A percentile compares a stretch with the other conserved stretches of the same genome.
Conservation (phyloP, 1,140 invertebrate species). For the Brevipalpus yothersi region DNA sequence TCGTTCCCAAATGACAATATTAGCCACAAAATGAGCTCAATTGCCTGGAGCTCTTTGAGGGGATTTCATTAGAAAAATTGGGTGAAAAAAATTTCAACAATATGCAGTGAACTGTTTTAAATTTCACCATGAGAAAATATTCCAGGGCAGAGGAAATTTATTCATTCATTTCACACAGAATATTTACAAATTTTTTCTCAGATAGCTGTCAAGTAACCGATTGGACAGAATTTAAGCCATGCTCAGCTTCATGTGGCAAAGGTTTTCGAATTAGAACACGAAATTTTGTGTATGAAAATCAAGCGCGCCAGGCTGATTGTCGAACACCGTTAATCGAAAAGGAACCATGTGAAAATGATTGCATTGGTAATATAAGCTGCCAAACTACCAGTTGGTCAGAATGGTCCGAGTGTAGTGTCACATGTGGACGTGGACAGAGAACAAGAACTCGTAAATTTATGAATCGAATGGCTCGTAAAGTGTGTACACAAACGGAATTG, state of each 20-base stretch:
- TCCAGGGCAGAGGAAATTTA: too few species aligned
- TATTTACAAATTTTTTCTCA: not conserved
- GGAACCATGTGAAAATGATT: constrained; percentile 10
- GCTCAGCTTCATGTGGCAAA: constrained; percentile 27
- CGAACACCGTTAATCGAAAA: constrained; percentile 11
- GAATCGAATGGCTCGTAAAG: constrained; percentile 23
- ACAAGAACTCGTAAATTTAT: constrained; percentile 24
- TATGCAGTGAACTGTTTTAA: too few species aligned
- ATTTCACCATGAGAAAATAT: too few species aligned
- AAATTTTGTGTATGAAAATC: constrained; percentile 14
- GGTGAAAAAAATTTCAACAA: too few species aligned
- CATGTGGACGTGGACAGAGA: constrained; percentile 28
- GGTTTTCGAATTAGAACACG: constrained; percentile 22
- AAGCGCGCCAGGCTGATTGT: constrained; percentile 11
- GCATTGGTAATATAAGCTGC: constrained; percentile 14
- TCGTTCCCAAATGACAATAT: too few species aligned
- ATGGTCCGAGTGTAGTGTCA: constrained; percentile 30
- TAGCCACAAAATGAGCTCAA: too few species aligned
- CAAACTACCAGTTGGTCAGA: constrained; percentile 23
- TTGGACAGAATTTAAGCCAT: constrained; percentile 29
- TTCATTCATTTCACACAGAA: not conserved
- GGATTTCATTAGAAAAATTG: too few species aligned
- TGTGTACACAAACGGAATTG: constrained; percentile 19
- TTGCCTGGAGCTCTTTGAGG: too few species aligned
- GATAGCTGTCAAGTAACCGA: constrained; percentile 23